Base-by-base conservation (phyloP, 2,113 vertebrate genomes). In the Pseudorectes ferrugineus region DNA sequence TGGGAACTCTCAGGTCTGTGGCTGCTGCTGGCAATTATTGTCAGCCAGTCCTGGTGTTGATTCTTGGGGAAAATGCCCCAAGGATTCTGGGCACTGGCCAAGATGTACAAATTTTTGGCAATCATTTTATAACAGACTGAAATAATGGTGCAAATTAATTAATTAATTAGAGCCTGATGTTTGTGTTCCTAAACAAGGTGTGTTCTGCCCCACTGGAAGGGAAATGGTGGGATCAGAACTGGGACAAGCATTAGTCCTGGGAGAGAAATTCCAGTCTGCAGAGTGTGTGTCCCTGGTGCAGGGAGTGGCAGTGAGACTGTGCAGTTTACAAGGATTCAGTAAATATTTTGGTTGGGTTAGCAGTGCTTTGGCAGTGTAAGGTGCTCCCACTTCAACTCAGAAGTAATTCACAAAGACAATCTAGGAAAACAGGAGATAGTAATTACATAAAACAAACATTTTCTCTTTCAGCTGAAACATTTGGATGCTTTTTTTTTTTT, bases 391-490 rank as follows among this genome's bases (percentile, higher is more conserved):
- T 78, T 88, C 77, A 71, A 24, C 31, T 58, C 55, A 2, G 24
- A 67, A 77, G 59, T 62, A 42, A 78, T 58, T 89, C 45, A 40
- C 36, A 45, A 10, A 88, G 62, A 21, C 63, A 46, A 17, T 40
- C 48, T 46, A 65, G 67, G 79, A 83, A 93, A 95, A 87, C 33
- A 51, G 6, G 42, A 95, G 68, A 77, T 73, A 33, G 22, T 48
- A 52, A 76, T 68, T 86, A 45, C 12, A 31, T 11, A 61, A 83
- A 71, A 17, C 18, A 70, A 77, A 55, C 33, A 31, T 48, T 43
- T 15, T 72, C 6, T 57, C 48, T 52, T 73, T 43, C 61, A 65
- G 14, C 6, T 68, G 58, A 62, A 65, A n/a, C 15, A 28, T 54
- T 54, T 58, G n/a, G 55, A 14, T 80, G 23, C 6, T 31, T 87